Base-by-base conservation (phyloP, 2,888 invertebrate genomes). In the Steinernema scapterisci region DNA sequence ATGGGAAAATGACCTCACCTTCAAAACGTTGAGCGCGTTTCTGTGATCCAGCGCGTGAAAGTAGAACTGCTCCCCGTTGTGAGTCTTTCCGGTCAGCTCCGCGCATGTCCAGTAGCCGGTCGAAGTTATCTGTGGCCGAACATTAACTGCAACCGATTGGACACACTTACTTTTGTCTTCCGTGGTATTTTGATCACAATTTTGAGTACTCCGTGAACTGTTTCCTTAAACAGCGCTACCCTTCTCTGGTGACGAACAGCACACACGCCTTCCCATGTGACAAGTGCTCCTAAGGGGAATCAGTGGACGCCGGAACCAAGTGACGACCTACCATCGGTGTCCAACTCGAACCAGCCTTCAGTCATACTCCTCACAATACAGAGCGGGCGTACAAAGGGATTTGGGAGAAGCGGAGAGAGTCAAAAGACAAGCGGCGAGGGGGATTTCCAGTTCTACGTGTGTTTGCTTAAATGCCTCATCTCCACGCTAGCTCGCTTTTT, bases 81-180 rank as follows among this genome's bases (percentile, higher is more conserved):
- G 23, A 25, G 31, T 63, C 31, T 31, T n/a, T 1, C 63, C 63
- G 7, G 63, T 63, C 31, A 63, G 11, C 63, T 63, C 63, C 38
- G 63, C 63, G 31, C 63, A 63, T 16, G 63, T 63, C 63, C 63
- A 63, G 31, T 63, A 63, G 63, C 63, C 63, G 19, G 27, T 25
- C 25, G 63, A 63, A 16, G n/a, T 38, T 3, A 63, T 63, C 63
- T 63, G 63, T 31, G 31, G 27, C 6, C 27, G 16, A 31, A 31
- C 5, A 38, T 63, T 63, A 31, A 63, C 63, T 31, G 3, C 9
- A 31, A 63, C 23, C n/a, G n/a, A n/a, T n/a, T n/a, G 3, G 13
- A 16, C 25, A 7, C 27, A 63, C 63, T 31, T 38, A 63, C 63
- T 21, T 63, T 63, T 2, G 31, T 27, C 31, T 63, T 31, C 16